phyloP scores from a whole-genome alignment of 2,888 invertebrate genomes.

The Sphaerophoria rueppellii region DNA sequence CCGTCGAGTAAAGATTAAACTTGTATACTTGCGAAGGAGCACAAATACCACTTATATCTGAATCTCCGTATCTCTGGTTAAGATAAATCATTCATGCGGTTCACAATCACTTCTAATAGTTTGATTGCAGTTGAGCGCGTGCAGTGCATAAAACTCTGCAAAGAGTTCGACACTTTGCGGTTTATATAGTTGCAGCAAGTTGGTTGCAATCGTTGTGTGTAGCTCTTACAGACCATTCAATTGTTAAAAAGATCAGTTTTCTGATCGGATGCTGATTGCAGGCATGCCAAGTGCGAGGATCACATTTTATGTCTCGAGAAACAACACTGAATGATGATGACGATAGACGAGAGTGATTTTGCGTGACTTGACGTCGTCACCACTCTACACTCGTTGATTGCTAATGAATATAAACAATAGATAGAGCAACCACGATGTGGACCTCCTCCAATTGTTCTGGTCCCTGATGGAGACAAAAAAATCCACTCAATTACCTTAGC shows the following conservation, averaged over 20 bases:
- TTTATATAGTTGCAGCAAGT: conserved; percentile 44
- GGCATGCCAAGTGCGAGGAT: conserved; percentile 33
- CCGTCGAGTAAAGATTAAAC: conserved; percentile 25
- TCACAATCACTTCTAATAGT: conserved; percentile 62
- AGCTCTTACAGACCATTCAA: conserved; percentile 40
- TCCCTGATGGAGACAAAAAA: conserved; percentile 12
- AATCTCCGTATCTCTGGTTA: conserved; percentile 6
- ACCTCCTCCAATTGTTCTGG: conserved; percentile 55
- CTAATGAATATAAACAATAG: conserved; percentile 57
- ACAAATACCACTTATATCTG: conserved; percentile 54
- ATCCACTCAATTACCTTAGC: conserved; percentile 53
- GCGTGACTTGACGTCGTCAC: conserved; percentile 61
- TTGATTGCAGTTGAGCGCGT: conserved; percentile 45
- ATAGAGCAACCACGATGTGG: conserved; percentile 30
- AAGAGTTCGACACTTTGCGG: conserved; percentile 64
- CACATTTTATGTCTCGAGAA: conserved; percentile 35
- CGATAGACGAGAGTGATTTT: conserved; percentile 40
- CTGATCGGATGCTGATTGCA: conserved; percentile 11
- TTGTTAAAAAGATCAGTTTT: conserved; percentile 60
- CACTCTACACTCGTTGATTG: background rate
- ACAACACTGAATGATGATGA: background rate
- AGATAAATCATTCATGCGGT: conserved; percentile 67
- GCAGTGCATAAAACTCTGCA: conserved; percentile 46
- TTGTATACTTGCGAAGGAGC: conserved; percentile 14
- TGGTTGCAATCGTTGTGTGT: conserved; percentile 12